Evolutionary conservation across 2,113 vertebrate species (phyloP), one percentile per base, ranked within the genome.

Genomic region (Mustela lutreola): DNA sequence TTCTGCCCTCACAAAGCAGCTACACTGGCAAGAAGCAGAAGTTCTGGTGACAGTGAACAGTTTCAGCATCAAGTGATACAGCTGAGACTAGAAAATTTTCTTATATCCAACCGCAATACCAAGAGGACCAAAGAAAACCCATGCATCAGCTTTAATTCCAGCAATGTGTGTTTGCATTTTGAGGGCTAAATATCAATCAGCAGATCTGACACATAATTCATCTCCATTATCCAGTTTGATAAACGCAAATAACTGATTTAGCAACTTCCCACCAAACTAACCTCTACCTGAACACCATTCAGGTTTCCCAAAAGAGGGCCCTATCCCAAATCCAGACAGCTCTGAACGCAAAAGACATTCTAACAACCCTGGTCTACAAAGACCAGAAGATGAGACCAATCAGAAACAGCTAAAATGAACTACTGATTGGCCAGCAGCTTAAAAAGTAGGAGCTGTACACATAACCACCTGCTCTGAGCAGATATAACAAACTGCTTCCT

Each of bases 81-180:
- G 26, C 21, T 88, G 21, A 89, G 62, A 67, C 63, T 33, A 93
- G 63, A 95, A 95, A 94, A 80, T 39, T 16, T 89, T 48, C 28
- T 45, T 93, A 42, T 58, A 96, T 63, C 48, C 45, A 89, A 81
- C 15, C 6, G 31, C 12, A 60, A 45, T 14, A 81, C 19, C 80
- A 95, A 95, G 70, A 90, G 63, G 9, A 90, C 9, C 65, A 80
- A 91, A 97, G 70, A 63, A 89, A 93, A 45, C 67, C 56, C 89
- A 84, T 4, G 24, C 5, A 76, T 60, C 16, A 12, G 63, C 31
- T 94, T 87, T 78, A 73, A 83, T 86, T 75, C 21, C 63, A 26
- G 56, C 11, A 42, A 45, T 58, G 33, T 36, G 11, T 86, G 36
- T 87, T 70, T 87, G 80, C 39, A 91, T 78, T 33, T 79, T 78